Conservation (phyloP, 2,888 invertebrate genomes). For the Panopea generosa region DNA sequence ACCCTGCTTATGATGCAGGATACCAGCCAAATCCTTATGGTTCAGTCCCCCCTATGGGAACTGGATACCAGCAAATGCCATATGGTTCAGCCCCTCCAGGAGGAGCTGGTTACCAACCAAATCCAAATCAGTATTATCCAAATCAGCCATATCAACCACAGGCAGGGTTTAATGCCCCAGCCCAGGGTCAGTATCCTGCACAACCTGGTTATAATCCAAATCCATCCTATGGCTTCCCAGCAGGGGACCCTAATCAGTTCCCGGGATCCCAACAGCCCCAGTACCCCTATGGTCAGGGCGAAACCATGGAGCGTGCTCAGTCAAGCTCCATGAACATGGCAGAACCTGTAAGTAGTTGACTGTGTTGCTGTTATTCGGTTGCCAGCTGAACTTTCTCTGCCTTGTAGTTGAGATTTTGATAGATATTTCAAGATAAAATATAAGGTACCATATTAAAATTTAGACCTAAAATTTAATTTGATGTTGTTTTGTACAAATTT, state of each 20-base stretch:
- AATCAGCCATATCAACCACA: slow-evolving; percentile 21
- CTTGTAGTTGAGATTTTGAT: too few relatives aligned
- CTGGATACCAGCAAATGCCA: slow-evolving; percentile 34
- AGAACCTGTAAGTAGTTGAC: slow-evolving; percentile 59
- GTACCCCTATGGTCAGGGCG: slow-evolving; percentile 62
- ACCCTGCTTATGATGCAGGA: slow-evolving; percentile 49
- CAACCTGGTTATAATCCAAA: slow-evolving; percentile 22
- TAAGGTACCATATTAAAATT: too few relatives aligned
- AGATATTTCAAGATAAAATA: too few relatives aligned
- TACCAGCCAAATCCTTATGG: slow-evolving; percentile 51
- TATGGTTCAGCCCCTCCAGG: slow-evolving; percentile 29
- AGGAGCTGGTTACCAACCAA: slow-evolving; percentile 16
- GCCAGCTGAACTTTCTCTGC: slow-evolving; percentile 40
- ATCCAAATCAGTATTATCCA: slow-evolving; percentile 34
- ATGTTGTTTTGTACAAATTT: too few relatives aligned
- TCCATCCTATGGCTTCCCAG: slow-evolving; percentile 20
- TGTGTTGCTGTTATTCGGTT: slow-evolving; percentile 21
- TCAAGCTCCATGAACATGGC: slow-evolving; percentile 38
- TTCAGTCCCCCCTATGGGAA: slow-evolving; percentile 15
- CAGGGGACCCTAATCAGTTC: slow-evolving; percentile 28
- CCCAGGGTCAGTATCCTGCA: slow-evolving; percentile 28
- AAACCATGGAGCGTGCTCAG: slow-evolving; percentile 55
- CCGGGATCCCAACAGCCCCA: slow-evolving; percentile 21
- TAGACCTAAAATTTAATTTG: too few relatives aligned
- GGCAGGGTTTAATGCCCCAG: slow-evolving; percentile 23